Base-by-base conservation (phyloP, 2,797 vertebrate species). In the Hirundo rustica region DNA sequence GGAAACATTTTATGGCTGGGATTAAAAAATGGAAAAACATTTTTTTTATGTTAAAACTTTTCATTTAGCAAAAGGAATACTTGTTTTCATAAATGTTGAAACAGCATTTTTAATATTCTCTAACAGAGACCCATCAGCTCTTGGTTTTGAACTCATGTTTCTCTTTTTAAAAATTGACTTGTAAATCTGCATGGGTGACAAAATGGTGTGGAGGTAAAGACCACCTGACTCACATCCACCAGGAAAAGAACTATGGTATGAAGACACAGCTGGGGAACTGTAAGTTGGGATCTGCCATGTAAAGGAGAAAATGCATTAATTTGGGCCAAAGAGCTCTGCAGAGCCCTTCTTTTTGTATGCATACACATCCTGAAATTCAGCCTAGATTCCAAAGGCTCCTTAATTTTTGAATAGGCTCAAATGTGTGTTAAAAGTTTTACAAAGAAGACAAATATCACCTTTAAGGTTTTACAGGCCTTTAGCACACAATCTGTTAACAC, bases 381-480 rank as follows among this genome's bases (percentile, higher is more conserved):
- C 20, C 50, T 71, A 40, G 65, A 79, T 77, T 91, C 53, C 38
- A 79, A 88, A 85, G 27, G 17, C 36, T 74, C 61, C 70, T 68
- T 91, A 65, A 60, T 66, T 85, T 95, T 92, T 80, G 10, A 89
- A 68, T 48, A 71, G 54, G 76, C 50, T 93, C 72, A 51, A 22
- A 91, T 87, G 61, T 66, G 30, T 55, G 30, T 42, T 93, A 78
- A 51, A 89, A 91, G 26, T 58, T 89, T 91, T 72, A 78, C 61
- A 92, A 89, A 92, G 57, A 91, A 19, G 60, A 89, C 66, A 89
- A 95, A 86, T 58, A n/a, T 78, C 84, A 70, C 29, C 21, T 65
- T 84, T 54, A 93, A 94, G 44, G 21, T 95, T 92, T 94, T 92
- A 92, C n/a, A 80, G 26, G 18, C 66, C 29, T 87, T 62, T 68